Percentiles rank a stretch among this genome's conserved stretches.
Evolutionary conservation across 2,888 invertebrate genomes (phyloP).

Genomic region (Herminia tarsipennalis): DNA sequence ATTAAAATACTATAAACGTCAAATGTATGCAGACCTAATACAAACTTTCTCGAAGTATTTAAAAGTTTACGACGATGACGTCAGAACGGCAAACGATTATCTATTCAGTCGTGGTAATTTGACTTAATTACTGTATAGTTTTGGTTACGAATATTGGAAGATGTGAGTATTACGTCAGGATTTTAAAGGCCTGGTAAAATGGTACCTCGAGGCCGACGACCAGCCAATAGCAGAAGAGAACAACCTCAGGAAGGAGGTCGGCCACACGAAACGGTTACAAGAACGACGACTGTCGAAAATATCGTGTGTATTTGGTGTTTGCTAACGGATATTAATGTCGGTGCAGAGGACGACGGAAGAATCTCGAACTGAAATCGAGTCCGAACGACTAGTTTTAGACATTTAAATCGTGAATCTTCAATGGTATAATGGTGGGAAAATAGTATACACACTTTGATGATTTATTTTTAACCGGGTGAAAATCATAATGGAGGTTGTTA

Average conservation of each 20-base stretch:
- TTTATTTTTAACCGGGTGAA: too few species aligned
- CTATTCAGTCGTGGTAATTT: conserved; percentile 28
- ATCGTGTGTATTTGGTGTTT: conserved; percentile 12
- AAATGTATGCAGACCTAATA: not conserved
- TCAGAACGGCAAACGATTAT: conserved; percentile 23
- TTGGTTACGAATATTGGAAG: conserved; percentile 28
- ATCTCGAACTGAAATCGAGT: conserved; percentile 4
- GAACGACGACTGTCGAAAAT: conserved; percentile 37
- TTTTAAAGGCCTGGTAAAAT: conserved; percentile 18
- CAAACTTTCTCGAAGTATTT: conserved; percentile 22
- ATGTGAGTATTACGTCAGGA: conserved; percentile 36
- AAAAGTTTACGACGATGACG: conserved; percentile 18
- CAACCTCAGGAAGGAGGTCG: conserved; percentile 48
- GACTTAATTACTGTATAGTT: conserved; percentile 28
- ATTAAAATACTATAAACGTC: too few species aligned
- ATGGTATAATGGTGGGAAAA: conserved; percentile 4
- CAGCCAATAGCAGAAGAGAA: conserved; percentile 29
- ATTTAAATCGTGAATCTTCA: conserved; percentile 7
- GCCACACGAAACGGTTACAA: conserved; percentile 40
- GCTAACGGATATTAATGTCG: conserved; percentile 16
- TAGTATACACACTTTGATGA: too few species aligned
- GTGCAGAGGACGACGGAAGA: conserved; percentile 9
- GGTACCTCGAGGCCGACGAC: conserved; percentile 37
- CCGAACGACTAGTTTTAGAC: not conserved
- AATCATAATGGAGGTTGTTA: not conserved